Percentiles rank a stretch among this genome's conserved stretches.
These are phyloP conservation scores for Apostichopus californicus DNA, from an alignment of 35 echinoderm and acorn worm species.

Conservation along the genomic window DNA sequence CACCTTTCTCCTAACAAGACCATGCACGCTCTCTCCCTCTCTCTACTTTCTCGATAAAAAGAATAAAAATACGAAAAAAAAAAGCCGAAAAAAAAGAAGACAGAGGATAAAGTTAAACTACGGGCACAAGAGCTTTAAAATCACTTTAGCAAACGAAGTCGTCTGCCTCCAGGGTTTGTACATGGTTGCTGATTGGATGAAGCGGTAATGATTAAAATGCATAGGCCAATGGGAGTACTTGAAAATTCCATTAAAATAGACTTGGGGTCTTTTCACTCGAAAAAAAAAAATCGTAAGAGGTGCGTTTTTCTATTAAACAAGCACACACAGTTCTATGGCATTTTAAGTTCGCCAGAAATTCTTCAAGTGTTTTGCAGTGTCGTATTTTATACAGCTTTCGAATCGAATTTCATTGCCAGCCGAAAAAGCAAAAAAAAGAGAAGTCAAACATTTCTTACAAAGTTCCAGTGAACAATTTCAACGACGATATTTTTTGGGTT, in stretches of 20 bases:
- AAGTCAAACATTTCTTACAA: not conserved
- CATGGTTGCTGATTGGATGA: slow-evolving; percentile 42
- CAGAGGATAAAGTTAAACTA: slow-evolving; percentile 20
- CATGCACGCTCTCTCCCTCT: not conserved
- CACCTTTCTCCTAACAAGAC: not conserved
- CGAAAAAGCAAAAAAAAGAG: not conserved
- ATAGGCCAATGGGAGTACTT: slow-evolving; percentile 66
- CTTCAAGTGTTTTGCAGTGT: slow-evolving; percentile 31
- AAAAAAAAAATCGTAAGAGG: slow-evolving; percentile 7
- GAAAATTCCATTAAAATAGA: slow-evolving; percentile 60
- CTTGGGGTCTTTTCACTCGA: not conserved
- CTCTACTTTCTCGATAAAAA: not conserved
- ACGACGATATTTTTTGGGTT: no score
- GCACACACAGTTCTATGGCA: not conserved
- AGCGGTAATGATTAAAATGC: slow-evolving; percentile 50
- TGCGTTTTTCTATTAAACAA: not conserved
- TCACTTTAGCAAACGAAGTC: slow-evolving; percentile 56
- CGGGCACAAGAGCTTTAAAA: slow-evolving; percentile 25
- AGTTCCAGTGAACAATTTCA: no score
- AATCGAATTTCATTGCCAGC: slow-evolving; percentile 37
- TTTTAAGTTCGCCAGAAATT: not conserved
- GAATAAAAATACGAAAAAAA: not conserved
- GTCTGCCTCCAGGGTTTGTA: slow-evolving; percentile 50
- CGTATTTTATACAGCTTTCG: slow-evolving; percentile 6
- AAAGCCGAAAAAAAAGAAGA: not conserved